phyloP scores from a whole-genome alignment of 2,888 invertebrate species.

The Drosophila engyochracea region DNA sequence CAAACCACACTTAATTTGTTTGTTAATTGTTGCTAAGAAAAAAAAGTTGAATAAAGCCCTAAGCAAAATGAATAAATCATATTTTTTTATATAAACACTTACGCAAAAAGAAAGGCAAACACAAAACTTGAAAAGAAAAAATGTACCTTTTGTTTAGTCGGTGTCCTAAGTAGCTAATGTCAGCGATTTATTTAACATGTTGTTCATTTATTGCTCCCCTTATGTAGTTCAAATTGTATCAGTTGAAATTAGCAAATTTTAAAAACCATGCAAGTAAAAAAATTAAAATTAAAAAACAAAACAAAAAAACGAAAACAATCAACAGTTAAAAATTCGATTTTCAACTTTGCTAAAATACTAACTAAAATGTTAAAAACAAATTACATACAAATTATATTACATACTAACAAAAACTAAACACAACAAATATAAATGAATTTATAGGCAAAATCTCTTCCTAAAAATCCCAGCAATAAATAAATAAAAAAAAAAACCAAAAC shows the following conservation, averaged over 20 bases:
- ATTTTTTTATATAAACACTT: slow-evolving; percentile 53
- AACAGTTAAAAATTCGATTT: slow-evolving; percentile 58
- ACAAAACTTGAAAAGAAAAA: slow-evolving; percentile 15
- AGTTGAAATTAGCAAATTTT: slow-evolving; percentile 35
- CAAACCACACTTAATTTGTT: slow-evolving; percentile 58
- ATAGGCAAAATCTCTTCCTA: slow-evolving; percentile 72
- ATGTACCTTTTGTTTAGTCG: slow-evolving; percentile 67
- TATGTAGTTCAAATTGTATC: slow-evolving; percentile 56
- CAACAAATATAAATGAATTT: slow-evolving; percentile 65
- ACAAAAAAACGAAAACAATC: slow-evolving; percentile 46
- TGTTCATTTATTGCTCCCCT: slow-evolving; percentile 50
- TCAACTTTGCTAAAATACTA: slow-evolving; percentile 52
- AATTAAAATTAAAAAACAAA: slow-evolving; percentile 4
- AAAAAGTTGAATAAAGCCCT: slow-evolving; percentile 49
- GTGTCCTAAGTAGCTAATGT: slow-evolving; percentile 40
- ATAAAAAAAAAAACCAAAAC: slow-evolving; percentile 11
- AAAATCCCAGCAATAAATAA: slow-evolving; percentile 59
- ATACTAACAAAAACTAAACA: slow-evolving; percentile 34
- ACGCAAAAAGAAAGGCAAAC: slow-evolving; percentile 8
- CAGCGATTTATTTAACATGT: slow-evolving; percentile 43
- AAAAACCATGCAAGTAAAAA: slow-evolving; percentile 5
- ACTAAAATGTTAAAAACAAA: slow-evolving; percentile 41
- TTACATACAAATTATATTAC: slow-evolving; percentile 57
- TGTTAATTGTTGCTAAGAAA: slow-evolving; percentile 71
- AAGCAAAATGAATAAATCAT: slow-evolving; percentile 38